Conservation (phyloP, 2,797 vertebrate genomes). For the Eulemur albifrons region DNA sequence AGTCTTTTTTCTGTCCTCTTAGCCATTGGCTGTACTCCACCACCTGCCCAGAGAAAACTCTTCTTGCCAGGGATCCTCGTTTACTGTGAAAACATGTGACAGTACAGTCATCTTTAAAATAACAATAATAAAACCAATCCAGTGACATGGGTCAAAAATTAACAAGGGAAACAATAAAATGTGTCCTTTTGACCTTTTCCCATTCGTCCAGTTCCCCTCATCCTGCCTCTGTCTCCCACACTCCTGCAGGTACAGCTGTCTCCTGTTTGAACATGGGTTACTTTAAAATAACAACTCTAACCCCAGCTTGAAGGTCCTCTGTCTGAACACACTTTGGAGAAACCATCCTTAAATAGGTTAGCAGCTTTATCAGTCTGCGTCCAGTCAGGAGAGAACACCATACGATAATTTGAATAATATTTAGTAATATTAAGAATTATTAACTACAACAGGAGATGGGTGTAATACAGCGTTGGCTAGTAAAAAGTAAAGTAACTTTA, state of each 20-base stretch:
- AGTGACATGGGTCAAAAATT: not conserved
- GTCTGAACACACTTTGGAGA: not conserved
- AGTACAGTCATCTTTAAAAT: not conserved
- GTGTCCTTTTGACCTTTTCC: not conserved
- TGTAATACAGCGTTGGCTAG: not conserved
- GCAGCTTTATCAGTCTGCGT: not conserved
- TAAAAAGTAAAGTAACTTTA: not conserved
- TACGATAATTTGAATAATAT: not conserved
- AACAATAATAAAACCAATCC: not conserved
- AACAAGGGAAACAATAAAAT: not conserved
- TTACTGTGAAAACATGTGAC: not conserved
- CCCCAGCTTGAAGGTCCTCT: not conserved
- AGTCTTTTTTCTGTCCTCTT: not conserved
- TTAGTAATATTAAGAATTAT: not conserved
- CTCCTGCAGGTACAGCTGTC: not conserved
- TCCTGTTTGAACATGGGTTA: too few relatives aligned
- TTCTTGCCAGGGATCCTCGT: not conserved
- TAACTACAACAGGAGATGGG: not conserved
- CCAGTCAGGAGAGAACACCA: not conserved
- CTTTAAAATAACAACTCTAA: not conserved
- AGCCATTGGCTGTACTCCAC: not conserved
- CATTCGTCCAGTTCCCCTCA: too few relatives aligned
- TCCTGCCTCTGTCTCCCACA: fast-evolving
- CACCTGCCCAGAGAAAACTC: not conserved
- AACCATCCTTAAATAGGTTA: not conserved